Evolutionary conservation across 2,797 vertebrate species (phyloP), one percentile per base, ranked within the genome.

Genomic region (Sorex maritimensis): DNA sequence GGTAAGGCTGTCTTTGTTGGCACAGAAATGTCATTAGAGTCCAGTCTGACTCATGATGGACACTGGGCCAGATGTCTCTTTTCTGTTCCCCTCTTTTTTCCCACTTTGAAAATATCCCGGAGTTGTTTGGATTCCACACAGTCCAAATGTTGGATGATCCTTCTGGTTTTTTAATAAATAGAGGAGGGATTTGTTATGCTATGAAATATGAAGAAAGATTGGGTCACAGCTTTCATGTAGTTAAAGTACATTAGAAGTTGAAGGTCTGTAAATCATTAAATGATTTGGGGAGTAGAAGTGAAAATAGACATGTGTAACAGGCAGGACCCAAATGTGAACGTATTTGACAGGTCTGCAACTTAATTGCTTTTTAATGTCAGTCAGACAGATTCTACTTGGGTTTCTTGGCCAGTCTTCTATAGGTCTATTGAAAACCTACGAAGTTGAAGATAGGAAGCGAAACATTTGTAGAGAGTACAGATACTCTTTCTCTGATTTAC

Each of bases 341-440:
- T 96, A 97, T 97, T 97, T 98, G 98, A 98, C 98, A 98, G 94
- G 96, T 97, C 96, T 97, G 92, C 95, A 97, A 93, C 96, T 98
- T 98, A 97, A 98, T 98, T 98, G 97, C 97, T 98, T 98, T 98
- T 97, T 98, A 98, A 98, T 97, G 98, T 98, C 98, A 97, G 96
- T 98, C 98, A 98, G 98, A 96, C 96, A 97, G 95, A 97, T 97
- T 98, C 97, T 89, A 93, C 97, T 98, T 98, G 88, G 94, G 95
- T 98, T 97, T 98, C 98, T 97, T 98, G 98, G 97, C 97, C 95
- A 97, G 94, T 97, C 96, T 97, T 98, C 98, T 98, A 85, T 95
- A 97, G 96, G 96, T 96, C 95, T 97, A 95, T 96, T 97, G 96
- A 98, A 98, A 93, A 30, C 92, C 92, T 97, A 38, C 95, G 96